Percentiles rank a stretch among this genome's conserved stretches.
Conservation (phyloP, 2,797 vertebrate genomes). For the Mus caroli region DNA sequence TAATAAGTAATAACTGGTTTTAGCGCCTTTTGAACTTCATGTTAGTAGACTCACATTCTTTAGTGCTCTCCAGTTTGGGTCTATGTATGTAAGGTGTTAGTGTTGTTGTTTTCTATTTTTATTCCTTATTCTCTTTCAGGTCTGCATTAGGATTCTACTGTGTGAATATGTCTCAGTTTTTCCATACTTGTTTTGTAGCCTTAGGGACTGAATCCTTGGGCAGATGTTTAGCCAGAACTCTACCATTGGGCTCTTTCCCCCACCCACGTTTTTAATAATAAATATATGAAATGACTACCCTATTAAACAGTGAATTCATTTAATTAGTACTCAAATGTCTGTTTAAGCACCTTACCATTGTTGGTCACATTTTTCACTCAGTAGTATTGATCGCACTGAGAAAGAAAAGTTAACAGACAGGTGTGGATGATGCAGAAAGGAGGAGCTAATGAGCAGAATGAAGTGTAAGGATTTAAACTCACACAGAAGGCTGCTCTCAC, state of each 20-base stretch:
- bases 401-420: neutral
- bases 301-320: conserved; percentile 43
- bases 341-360: neutral
- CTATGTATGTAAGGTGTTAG: neutral
- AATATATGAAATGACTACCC: conserved; percentile 14
- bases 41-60: neutral
- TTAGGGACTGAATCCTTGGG: neutral
- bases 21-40: neutral
- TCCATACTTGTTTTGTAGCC: neutral
- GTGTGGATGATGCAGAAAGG: neutral
- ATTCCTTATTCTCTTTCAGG: neutral
- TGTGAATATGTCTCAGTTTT: conserved; percentile 26
- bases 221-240: neutral
- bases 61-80: neutral
- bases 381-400: neutral
- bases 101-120: conserved; percentile 43
- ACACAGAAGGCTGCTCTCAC: neutral
- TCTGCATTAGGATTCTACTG: conserved; percentile 32
- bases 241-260: neutral
- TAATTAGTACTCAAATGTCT: conserved; percentile 48
- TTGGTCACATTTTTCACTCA: neutral
- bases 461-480: neutral
- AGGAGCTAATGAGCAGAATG: neutral
- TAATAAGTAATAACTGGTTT: neutral
- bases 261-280: neutral